These are phyloP conservation scores for Chionoecetes opilio DNA, from an alignment of 1,140 invertebrate species.

Conservation along the genomic window DNA sequence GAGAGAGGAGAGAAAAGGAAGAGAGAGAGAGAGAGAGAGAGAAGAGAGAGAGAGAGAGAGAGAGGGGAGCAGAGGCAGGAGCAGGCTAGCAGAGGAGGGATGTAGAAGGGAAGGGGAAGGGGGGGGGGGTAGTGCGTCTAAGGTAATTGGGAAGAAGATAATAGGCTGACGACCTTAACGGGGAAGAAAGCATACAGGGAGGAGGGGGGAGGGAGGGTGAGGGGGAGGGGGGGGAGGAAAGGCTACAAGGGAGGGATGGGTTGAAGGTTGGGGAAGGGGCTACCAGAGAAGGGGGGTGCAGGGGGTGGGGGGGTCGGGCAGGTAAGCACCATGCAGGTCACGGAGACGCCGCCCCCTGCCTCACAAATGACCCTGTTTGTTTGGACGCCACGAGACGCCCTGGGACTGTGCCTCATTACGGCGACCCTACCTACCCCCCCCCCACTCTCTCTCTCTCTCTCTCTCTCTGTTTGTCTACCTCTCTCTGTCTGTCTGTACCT, in stretches of 20 bases:
- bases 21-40: too few relatives aligned
- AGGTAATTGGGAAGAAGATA: background rate
- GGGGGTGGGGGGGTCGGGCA: background rate
- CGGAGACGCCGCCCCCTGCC: background rate
- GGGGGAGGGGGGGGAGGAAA: background rate
- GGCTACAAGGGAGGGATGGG: background rate
- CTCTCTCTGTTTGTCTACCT: background rate
- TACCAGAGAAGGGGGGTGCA: background rate
- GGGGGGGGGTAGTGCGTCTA: background rate
- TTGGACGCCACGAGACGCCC: background rate
- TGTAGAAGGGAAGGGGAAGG: background rate
- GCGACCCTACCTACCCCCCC: background rate
- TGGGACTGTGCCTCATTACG: background rate
- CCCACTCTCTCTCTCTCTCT: conserved; percentile 8
- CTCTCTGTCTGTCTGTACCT: background rate
- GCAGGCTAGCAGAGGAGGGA: background rate
- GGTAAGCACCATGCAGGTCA: background rate
- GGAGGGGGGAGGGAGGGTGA: conserved; percentile 21
- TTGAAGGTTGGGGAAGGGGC: background rate
- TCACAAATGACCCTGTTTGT: background rate
- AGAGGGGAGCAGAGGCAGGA: too few relatives aligned
- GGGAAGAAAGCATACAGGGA: background rate
- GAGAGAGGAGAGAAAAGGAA: too few relatives aligned
- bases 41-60: too few relatives aligned
- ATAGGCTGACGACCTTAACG: background rate